Evolutionary conservation across 1,140 invertebrate species (phyloP).

Genomic region (Bombus polaris): DNA sequence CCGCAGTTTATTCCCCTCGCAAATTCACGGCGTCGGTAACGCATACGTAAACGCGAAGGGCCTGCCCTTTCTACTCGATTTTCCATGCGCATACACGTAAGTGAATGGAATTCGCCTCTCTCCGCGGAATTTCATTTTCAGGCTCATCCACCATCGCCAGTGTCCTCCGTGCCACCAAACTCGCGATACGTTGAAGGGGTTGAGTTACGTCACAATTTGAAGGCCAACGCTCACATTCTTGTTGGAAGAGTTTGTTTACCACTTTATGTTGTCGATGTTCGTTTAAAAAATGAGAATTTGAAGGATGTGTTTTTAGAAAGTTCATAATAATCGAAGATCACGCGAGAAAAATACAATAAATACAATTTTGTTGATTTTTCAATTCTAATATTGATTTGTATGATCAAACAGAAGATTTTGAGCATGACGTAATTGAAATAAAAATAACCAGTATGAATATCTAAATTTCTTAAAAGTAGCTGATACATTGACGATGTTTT

Average conservation of each 20-base stretch:
- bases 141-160: constrained; percentile 61
- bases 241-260: neutral
- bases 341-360: no score
- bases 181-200: neutral
- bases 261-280: neutral
- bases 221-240: constrained; percentile 39
- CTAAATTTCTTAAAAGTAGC: no score
- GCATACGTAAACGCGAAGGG: constrained; percentile 50
- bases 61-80: constrained; percentile 40
- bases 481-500: no score
- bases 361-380: no score
- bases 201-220: constrained; percentile 64
- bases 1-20: constrained; percentile 55
- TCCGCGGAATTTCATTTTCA: constrained; percentile 75
- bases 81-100: constrained; percentile 55
- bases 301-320: no score
- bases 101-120: constrained; percentile 66
- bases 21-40: constrained; percentile 49
- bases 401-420: no score
- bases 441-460: no score
- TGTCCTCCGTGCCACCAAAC: constrained; percentile 33
- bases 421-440: no score
- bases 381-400: no score
- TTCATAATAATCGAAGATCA: no score
- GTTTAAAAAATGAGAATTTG: no score